These are phyloP conservation scores for Tolypeutes matacus DNA, from an alignment of 2,797 vertebrate species.

Conservation along the genomic window DNA sequence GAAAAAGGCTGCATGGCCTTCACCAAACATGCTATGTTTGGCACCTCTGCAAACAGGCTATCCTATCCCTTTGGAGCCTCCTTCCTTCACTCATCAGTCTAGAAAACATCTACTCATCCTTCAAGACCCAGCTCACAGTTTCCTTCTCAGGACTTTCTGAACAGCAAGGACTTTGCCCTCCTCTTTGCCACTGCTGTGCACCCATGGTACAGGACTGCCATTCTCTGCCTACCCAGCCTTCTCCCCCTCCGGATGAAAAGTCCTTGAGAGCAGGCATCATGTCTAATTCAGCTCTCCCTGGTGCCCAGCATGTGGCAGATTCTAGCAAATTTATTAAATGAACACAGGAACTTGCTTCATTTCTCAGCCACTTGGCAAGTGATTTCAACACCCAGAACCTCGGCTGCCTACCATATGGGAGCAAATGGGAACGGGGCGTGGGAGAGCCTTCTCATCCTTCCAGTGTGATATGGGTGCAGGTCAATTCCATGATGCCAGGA, in stretches of 20 bases:
- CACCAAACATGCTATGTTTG: accelerated
- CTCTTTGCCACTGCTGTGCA: neutral
- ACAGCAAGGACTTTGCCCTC: neutral
- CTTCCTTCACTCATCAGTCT: no score
- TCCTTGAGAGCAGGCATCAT: neutral
- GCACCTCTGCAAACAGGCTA: accelerated
- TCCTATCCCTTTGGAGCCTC: neutral
- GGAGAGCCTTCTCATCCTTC: neutral
- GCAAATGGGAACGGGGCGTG: neutral
- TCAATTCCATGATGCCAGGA: neutral
- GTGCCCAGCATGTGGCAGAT: neutral
- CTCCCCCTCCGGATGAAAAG: neutral
- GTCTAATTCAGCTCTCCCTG: neutral
- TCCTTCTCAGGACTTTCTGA: neutral
- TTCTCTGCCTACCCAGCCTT: accelerated
- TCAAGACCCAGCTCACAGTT: neutral
- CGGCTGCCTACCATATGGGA: neutral
- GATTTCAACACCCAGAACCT: neutral
- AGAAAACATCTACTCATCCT: neutral
- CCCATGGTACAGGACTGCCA: accelerated
- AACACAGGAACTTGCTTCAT: neutral
- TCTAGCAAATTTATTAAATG: neutral
- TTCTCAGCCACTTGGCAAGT: neutral
- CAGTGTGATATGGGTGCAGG: accelerated
- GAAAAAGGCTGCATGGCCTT: neutral